These are phyloP conservation scores for Campylomormyrus tamandua DNA, from an alignment of 2,113 vertebrate species.

Conservation along the genomic window DNA sequence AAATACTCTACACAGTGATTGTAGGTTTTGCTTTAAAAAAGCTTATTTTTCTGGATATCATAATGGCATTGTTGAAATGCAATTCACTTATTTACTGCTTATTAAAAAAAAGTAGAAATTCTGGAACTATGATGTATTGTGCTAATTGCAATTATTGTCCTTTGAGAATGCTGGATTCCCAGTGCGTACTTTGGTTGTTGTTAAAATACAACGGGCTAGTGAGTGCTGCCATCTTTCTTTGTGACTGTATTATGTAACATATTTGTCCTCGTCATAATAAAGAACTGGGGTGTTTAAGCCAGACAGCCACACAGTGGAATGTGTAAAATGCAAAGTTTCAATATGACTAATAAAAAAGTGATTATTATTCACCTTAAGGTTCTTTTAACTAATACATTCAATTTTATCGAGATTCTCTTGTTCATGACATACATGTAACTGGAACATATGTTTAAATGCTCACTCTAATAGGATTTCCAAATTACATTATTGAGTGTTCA, in stretches of 20 bases:
- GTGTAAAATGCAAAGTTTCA: background rate
- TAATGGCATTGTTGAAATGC: background rate
- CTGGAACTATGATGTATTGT: background rate
- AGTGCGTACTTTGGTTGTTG: background rate
- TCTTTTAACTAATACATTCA: background rate
- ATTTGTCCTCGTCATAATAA: background rate
- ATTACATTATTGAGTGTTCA: background rate
- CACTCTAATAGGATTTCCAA: background rate
- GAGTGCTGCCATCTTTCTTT: background rate
- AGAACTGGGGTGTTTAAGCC: background rate
- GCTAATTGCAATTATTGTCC: background rate
- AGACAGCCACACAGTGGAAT: background rate
- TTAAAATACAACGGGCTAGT: background rate
- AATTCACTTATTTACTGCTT: background rate
- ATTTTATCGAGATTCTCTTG: background rate
- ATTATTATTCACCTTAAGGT: background rate
- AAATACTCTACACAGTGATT: background rate
- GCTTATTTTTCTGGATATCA: background rate
- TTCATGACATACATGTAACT: background rate
- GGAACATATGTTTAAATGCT: background rate
- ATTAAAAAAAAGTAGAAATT: background rate
- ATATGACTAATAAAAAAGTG: background rate
- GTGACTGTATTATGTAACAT: background rate
- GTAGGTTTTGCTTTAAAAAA: background rate
- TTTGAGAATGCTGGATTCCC: background rate